phyloP scores from a whole-genome alignment of 2,113 vertebrate genomes.

The Garra rufa region DNA sequence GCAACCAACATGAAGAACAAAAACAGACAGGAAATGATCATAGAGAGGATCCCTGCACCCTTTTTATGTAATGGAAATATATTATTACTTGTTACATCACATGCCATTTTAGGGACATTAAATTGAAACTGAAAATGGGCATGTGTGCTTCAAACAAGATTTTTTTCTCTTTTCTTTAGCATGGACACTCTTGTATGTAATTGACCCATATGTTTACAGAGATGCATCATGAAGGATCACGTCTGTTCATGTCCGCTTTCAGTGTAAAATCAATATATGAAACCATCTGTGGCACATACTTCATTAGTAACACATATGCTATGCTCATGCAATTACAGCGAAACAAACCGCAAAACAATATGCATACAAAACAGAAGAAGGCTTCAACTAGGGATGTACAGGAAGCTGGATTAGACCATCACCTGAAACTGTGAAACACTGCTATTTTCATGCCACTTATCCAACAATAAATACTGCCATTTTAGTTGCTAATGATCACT shows the following conservation, averaged over 20 bases:
- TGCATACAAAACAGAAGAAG: constrained; percentile 10
- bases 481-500: constrained; percentile 52
- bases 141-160: not conserved
- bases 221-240: not conserved
- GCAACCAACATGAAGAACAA: not conserved
- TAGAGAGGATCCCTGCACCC: not conserved
- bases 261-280: constrained; percentile 10
- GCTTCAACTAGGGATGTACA: constrained; percentile 13
- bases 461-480: constrained; percentile 47
- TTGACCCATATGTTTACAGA: constrained; percentile 11
- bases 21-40: not conserved
- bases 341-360: constrained; percentile 23
- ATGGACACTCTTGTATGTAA: not conserved
- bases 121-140: not conserved
- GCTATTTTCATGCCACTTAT: constrained; percentile 52
- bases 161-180: not conserved
- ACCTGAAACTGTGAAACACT: not conserved
- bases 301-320: constrained; percentile 6
- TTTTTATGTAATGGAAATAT: not conserved
- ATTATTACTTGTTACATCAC: no score
- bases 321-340: constrained; percentile 26
- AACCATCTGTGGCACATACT: constrained; percentile 9
- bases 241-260: not conserved
- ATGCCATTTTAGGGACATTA: not conserved
- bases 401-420: constrained; percentile 13